Conservation (phyloP, 2,113 vertebrate species). For the Ictidomys tridecemlineatus region DNA sequence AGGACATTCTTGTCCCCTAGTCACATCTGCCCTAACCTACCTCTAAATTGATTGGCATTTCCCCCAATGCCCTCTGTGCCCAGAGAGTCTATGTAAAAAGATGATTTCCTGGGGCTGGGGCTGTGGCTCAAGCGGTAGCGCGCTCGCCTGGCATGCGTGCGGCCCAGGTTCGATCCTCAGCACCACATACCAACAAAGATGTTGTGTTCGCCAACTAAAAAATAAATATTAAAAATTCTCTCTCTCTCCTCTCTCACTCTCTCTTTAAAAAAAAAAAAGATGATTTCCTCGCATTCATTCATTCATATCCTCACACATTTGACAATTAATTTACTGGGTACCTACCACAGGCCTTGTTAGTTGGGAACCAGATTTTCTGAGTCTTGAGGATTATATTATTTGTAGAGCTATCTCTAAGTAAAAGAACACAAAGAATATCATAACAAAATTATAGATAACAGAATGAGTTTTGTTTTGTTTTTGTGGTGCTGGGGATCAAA, state of each 20-base stretch:
- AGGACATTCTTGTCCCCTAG: not conserved
- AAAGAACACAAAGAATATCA: not conserved
- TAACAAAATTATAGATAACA: conserved; percentile 2
- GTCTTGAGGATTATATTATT: not conserved
- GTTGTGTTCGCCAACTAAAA: too few species aligned
- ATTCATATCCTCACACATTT: not conserved
- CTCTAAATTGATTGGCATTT: not conserved
- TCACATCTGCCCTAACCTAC: not conserved
- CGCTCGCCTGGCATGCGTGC: too few species aligned
- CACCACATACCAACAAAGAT: too few species aligned
- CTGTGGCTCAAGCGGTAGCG: too few species aligned
- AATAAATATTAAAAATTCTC: too few species aligned
- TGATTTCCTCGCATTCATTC: not conserved
- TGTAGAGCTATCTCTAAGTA: not conserved
- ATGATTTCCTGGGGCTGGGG: conserved; percentile 5
- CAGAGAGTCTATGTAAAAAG: not conserved
- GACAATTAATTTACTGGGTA: not conserved
- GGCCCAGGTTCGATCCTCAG: too few species aligned
- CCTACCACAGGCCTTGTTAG: not conserved
- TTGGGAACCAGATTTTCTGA: not conserved
- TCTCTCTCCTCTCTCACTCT: too few species aligned
- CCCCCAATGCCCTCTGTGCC: not conserved
- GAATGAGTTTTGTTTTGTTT: not conserved
- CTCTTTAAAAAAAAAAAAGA: too few species aligned
- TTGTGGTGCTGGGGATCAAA: too few species aligned